phyloP scores from a whole-genome alignment of 2,113 vertebrate species.

The Syrmaticus mikado region DNA sequence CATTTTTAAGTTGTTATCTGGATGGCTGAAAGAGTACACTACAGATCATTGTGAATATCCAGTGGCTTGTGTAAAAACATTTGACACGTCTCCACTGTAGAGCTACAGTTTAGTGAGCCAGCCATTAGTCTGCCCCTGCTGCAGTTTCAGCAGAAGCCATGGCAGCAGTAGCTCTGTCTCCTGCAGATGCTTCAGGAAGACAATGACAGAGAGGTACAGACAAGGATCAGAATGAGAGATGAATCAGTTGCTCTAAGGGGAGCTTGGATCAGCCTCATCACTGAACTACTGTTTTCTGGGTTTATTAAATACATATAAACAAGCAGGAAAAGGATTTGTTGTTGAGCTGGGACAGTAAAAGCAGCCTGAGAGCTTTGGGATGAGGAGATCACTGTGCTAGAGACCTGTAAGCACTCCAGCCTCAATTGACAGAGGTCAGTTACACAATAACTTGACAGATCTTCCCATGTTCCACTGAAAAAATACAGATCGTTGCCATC shows the following conservation, averaged over 20 bases:
- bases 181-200: not conserved
- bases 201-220: not conserved
- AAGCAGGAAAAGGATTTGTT: not conserved
- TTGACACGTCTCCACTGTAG: constrained; percentile 10
- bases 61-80: constrained; percentile 59
- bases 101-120: constrained; percentile 24
- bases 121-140: not conserved
- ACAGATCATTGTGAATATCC: constrained; percentile 62
- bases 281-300: not conserved
- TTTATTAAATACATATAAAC: not conserved
- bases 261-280: not conserved
- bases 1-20: constrained; percentile 57
- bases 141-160: not conserved
- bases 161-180: not conserved
- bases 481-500: not conserved
- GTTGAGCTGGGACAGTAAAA: not conserved
- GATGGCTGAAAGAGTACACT: constrained; percentile 60
- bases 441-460: not conserved
- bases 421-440: not conserved
- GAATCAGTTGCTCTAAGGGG: not conserved
- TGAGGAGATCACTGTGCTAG: not conserved
- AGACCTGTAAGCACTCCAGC: not conserved
- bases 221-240: not conserved
- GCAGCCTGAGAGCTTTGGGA: not conserved
- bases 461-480: not conserved